These are phyloP conservation scores for Ranitomeya variabilis DNA, from an alignment of 2,113 vertebrate species.

Conservation along the genomic window DNA sequence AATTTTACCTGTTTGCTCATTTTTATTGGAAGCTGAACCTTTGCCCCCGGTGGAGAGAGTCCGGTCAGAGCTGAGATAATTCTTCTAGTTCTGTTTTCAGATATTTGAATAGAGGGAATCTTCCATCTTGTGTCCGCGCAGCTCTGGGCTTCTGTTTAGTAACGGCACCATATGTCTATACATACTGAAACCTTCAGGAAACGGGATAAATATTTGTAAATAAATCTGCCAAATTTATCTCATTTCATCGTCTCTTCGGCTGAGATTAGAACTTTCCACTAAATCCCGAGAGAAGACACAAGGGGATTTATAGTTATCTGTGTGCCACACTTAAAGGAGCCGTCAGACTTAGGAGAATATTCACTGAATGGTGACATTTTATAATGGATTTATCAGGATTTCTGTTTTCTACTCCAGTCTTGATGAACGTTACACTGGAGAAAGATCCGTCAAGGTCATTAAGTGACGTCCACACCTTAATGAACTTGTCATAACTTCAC, in stretches of 20 bases:
- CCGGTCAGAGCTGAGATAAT: no score
- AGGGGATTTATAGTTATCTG: not conserved
- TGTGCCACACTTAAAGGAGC: not conserved
- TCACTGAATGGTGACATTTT: no score
- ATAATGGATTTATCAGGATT: no score
- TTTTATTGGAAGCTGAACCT: no score
- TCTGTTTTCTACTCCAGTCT: no score
- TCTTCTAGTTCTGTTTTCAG: not conserved
- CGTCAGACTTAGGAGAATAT: no score
- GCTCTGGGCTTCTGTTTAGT: constrained; percentile 4
- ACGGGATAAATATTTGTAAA: not conserved
- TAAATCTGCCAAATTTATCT: not conserved
- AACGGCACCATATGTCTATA: not conserved
- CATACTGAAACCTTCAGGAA: constrained; percentile 6
- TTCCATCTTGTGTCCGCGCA: not conserved
- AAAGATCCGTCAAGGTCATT: no score
- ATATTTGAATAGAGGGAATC: not conserved
- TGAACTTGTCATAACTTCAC: no score
- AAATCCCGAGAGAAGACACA: not conserved
- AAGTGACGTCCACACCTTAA: no score
- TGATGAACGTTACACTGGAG: no score
- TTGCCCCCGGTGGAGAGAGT: no score
- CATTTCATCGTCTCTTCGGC: not conserved
- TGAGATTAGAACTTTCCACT: not conserved
- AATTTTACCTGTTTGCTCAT: no score